Base-by-base conservation (phyloP, 2,888 invertebrate genomes). In the Calliscelio sp. region DNA sequence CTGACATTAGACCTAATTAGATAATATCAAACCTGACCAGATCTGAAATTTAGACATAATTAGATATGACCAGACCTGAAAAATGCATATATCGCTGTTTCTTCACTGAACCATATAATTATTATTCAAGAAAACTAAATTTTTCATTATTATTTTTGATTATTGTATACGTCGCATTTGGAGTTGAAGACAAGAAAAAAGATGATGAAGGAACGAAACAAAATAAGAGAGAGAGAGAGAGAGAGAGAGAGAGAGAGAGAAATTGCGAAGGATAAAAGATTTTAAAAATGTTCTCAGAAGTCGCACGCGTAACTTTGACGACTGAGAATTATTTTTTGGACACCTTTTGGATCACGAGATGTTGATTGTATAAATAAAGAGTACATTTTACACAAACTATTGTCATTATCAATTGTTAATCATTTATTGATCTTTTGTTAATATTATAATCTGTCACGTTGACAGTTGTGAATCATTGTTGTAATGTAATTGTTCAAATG, bases 351-450 rank as follows among this genome's bases (percentile, higher is more conserved):
- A 80, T 24, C 51, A 53, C 49, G 28, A 73, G 49, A 71, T 80
- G 73, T 80, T 75, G 74, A 81, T 46, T 74, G 74, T 75, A 81
- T 68, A 81, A 81, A 81, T 68, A 75, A 75, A 74, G 73, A 81
- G 22, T 66, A 75, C 74, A 81, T 73, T 75, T 81, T 74, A 73
- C 55, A 79, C 68, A 65, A 41, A 65, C 3, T 24, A 16, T 46
- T 38, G 41, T 41, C 5, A 41, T 41, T n/a, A n/a, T n/a, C n/a
- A n/a, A 28, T 28, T 28, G 28, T 28, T 28, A 46, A 46, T 46
- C 18, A 18, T 18, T 46, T 46, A 28, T 28, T 28, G 28, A 28
- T 28, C n/a, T n/a, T n/a, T n/a, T n/a, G n/a, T n/a, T n/a, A n/a
- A n/a, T n/a, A n/a, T n/a, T n/a, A n/a, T n/a, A n/a, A n/a, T n/a